Conservation (phyloP, 1,140 invertebrate species). For the Drosophila oshimai region DNA sequence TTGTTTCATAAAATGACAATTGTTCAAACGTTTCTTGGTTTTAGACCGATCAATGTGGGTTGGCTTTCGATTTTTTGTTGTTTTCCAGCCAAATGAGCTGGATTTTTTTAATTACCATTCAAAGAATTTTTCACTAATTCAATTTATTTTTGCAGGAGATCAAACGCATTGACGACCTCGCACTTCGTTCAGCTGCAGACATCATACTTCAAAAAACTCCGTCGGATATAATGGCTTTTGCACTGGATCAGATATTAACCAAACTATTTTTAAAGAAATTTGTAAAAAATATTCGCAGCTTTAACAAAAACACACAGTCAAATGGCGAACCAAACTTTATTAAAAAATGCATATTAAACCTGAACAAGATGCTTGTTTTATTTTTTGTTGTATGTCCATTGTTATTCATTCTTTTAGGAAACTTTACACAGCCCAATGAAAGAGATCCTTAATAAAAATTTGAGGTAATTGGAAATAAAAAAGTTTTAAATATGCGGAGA, state of each 20-base stretch:
- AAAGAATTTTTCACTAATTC: slow-evolving; percentile 10
- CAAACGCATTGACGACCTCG: slow-evolving; percentile 10
- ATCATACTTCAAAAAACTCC: background rate
- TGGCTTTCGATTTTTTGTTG: slow-evolving; percentile 12
- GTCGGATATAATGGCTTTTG: background rate
- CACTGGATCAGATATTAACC: background rate
- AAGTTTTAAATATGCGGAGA: no score
- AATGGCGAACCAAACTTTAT: background rate
- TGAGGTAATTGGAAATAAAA: no score
- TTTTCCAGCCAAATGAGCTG: slow-evolving; percentile 11
- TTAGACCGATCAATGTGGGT: slow-evolving; percentile 9
- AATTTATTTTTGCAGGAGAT: slow-evolving; percentile 29
- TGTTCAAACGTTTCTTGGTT: slow-evolving; percentile 32
- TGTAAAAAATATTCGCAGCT: background rate
- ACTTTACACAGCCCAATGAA: no score
- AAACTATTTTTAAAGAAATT: background rate
- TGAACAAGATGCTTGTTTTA: background rate
- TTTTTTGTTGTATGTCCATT: background rate
- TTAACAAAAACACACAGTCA: background rate
- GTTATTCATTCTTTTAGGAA: no score
- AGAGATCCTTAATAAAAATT: no score
- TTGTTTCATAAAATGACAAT: slow-evolving; percentile 17
- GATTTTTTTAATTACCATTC: background rate
- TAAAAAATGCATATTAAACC: background rate
- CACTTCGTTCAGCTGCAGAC: background rate